Conservation (phyloP, 2,797 vertebrate species). For the Gallinago nigripennis region DNA sequence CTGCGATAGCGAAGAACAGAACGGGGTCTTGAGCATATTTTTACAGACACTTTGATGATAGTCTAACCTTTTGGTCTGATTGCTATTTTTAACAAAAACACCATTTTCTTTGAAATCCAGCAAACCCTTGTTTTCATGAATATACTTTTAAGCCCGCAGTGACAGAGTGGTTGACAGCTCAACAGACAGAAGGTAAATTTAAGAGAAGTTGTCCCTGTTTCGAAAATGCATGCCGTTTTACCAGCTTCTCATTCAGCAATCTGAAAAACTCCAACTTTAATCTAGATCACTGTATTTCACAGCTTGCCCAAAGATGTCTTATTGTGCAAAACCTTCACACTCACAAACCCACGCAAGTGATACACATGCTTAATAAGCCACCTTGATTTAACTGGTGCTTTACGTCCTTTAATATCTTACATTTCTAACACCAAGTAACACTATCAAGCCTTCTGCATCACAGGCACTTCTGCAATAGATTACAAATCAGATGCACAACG, state of each 20-base stretch:
- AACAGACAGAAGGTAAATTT: constrained; percentile 15
- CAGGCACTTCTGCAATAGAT: not conserved
- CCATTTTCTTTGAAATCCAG: constrained; percentile 23
- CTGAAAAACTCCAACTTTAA: not conserved
- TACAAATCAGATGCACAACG: not conserved
- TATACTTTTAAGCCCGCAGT: not conserved
- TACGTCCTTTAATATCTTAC: not conserved
- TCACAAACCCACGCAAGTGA: not conserved
- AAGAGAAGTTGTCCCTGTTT: not conserved
- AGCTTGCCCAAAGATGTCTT: not conserved
- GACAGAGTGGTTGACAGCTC: constrained; percentile 34
- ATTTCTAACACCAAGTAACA: not conserved
- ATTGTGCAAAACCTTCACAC: not conserved
- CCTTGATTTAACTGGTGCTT: not conserved
- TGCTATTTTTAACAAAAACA: constrained; percentile 38
- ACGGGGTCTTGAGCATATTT: constrained; percentile 55
- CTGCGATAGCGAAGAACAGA: constrained; percentile 46
- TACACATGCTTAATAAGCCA: not conserved
- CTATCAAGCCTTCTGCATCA: not conserved
- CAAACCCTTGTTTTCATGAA: constrained; percentile 12
- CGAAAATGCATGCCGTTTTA: not conserved
- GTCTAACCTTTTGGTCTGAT: constrained; percentile 47
- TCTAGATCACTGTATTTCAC: not conserved
- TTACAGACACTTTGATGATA: constrained; percentile 48
- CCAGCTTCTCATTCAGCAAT: not conserved